Evolutionary conservation across 2,888 invertebrate genomes (phyloP), one percentile per base, ranked within the genome.

Genomic region (Antitype chi): DNA sequence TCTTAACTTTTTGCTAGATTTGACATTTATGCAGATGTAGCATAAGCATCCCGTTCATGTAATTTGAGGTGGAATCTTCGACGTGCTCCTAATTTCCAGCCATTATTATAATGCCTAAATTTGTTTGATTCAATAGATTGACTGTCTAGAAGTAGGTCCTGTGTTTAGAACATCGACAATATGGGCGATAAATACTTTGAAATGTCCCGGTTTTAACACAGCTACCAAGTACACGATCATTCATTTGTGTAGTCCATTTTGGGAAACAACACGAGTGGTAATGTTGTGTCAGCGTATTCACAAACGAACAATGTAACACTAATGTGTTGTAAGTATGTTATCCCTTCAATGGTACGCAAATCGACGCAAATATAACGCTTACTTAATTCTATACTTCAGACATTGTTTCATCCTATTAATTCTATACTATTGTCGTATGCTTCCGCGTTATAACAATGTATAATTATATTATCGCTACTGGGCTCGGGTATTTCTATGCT

Each of bases 401-500:
- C 93, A 94, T 94, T 93, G 93, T 94, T 94, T 95, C 95, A 95
- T 94, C 92, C 93, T 95, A 93, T 94, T 94, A 93, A 93, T 93
- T 95, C 95, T 96, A 93, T 95, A 94, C 94, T 95, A 92, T 94
- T 95, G 95, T 95, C 95, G 96, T 96, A 93, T 95, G 96, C 96
- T 96, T 96, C 93, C 94, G 96, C 96, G 95, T 95, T 95, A 93
- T 94, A 95, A 95, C 93, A 94, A 94, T 95, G 94, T 95, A 92
- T 92, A 91, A 92, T 87, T 91, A 91, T 92, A 93, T 94, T 93
- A 91, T 93, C 95, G 96, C 96, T 96, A 96, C 92, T 95, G 96
- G 96, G 96, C 96, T 96, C 96, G 96, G 96, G 96, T 96, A 95
- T 95, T 94, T 95, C 96, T 96, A 95, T 96, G 96, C 96, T 96